Evolutionary conservation across 2,113 vertebrate species (phyloP), one percentile per base, ranked within the genome.

Genomic region (Romanogobio albipinnatus): DNA sequence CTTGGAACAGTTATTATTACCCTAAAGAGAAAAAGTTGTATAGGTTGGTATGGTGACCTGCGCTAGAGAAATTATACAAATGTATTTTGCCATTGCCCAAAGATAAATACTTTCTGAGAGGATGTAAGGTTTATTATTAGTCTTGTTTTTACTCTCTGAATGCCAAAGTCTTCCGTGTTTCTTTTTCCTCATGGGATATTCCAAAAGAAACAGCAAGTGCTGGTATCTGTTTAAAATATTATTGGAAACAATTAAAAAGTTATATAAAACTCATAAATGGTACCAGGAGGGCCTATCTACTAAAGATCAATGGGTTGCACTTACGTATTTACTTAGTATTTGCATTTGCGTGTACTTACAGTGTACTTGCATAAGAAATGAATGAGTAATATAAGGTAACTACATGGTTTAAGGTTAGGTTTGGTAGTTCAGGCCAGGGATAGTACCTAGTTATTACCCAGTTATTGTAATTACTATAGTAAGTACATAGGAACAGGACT

Each of bases 101-200:
- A 11, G 4, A 22, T 68, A 68, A 76, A 76, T 58, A 53, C 49
- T 56, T 19, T 77, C 14, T 77, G 19, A 39, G 76, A 77, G 29
- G 33, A 77, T 77, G 53, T 43, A 39, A 39, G 4, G 53, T 77
- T 59, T 77, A 58, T 77, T 59, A 39, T 77, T 59, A 58, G 51
- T 39, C 29, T 15, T 58, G 10, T n/a, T n/a, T 77, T 22, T 56
- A 59, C 53, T n/a, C 17, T 58, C 29, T n/a, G 13, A 77, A 77
- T 77, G 76, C 33, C 53, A 56, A 56, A 56, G 17, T 56, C 53
- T 15, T 15, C 24, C 33, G 36, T 10, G 17, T 5, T 76, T 56
- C 26, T 58, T 58, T 22, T 17, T 9, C 29, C 64, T 68, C 15
- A 68, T 36, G 64, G 8, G 9, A 22, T 76, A 22, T 53, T 36